Evolutionary conservation across 2,113 vertebrate genomes (phyloP), one percentile per base, ranked within the genome.

Genomic region (Perca schrenkii): DNA sequence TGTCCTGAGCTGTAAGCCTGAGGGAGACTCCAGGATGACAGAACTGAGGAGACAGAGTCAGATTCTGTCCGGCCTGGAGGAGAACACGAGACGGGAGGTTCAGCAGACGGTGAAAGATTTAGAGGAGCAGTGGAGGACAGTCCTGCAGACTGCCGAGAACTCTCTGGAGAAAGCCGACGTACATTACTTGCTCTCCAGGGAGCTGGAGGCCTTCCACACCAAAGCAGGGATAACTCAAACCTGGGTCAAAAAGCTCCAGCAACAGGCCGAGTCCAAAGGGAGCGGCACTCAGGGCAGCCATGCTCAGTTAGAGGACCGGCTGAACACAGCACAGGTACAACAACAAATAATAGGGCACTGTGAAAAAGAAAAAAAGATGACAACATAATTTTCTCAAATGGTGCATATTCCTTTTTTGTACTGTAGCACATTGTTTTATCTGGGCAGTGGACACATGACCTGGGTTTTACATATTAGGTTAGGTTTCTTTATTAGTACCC

Each of bases 1-100:
- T 3, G 22, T 94, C 66, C 87, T 95, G 67, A 92, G 92, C 84
- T 85, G 82, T 17, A 94, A 91, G 49, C 89, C 89, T 2, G 94
- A 94, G 10, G 95, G 91, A 82, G 91, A 95, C 70, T 81, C 89
- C 22, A 92, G 85, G 25, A 63, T 95, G 54, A 43, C 75, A 0
- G 85, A 91, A 8, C 87, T 96, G 68, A 91, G 80, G 46, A 88
- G 58, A 49, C 89, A 46, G 16, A 85, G 79, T 36, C 91, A 91
- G 54, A 84, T 57, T 71, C 77, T 95, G 57, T 85, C 74, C 1
- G 80, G 89, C n/a, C 82, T 94, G 74, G 76, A 86, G 47, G 91
- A 93, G 61, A 50, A 31, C 0, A 13, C 3, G 2, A 89, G 65
- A 34, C 69, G 0, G 2, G 77, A 87, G 25, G 73, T 90, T 22